A percentile compares a stretch with the other conserved stretches of the same genome.
Conservation (phyloP, 2,888 invertebrate genomes). For the Drosophila siamana region DNA sequence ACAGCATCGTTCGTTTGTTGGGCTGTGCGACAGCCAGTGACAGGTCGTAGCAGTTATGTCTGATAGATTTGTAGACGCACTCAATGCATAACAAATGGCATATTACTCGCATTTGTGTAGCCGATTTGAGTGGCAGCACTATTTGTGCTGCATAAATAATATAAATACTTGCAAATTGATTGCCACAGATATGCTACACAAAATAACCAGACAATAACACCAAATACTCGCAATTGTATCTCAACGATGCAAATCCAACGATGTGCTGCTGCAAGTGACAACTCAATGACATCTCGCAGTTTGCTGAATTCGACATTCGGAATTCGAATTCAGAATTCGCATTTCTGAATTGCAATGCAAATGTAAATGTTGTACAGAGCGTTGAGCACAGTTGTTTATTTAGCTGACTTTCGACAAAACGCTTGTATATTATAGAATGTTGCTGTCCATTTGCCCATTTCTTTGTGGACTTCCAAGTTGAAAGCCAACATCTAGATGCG, state of each 20-base stretch:
- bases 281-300: conserved; percentile 3
- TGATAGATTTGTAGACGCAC: conserved; percentile 29
- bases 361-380: too few species aligned
- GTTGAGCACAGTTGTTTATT: too few species aligned
- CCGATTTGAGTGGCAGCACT: conserved; percentile 34
- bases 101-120: conserved; percentile 7
- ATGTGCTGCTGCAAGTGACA: conserved; percentile 5
- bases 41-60: conserved; percentile 36
- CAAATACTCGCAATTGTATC: conserved; percentile 12
- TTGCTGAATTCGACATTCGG: conserved; percentile 3
- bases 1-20: too few species aligned
- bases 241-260: conserved; percentile 18
- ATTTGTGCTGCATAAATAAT: conserved; percentile 45
- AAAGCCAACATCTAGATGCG: conserved; percentile 16
- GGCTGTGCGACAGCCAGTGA: conserved; percentile 14
- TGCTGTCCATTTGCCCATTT: not conserved
- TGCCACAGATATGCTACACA: conserved; percentile 42
- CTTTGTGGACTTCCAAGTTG: conserved; percentile 15
- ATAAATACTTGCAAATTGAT: conserved; percentile 57
- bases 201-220: conserved; percentile 21
- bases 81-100: conserved; percentile 64
- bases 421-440: not conserved
- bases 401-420: not conserved
- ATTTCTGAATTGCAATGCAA: not conserved
- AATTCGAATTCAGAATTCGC: too few species aligned